Evolutionary conservation across 2,888 invertebrate genomes (phyloP), one percentile per base, ranked within the genome.

Genomic region (Frankliniella fusca): DNA sequence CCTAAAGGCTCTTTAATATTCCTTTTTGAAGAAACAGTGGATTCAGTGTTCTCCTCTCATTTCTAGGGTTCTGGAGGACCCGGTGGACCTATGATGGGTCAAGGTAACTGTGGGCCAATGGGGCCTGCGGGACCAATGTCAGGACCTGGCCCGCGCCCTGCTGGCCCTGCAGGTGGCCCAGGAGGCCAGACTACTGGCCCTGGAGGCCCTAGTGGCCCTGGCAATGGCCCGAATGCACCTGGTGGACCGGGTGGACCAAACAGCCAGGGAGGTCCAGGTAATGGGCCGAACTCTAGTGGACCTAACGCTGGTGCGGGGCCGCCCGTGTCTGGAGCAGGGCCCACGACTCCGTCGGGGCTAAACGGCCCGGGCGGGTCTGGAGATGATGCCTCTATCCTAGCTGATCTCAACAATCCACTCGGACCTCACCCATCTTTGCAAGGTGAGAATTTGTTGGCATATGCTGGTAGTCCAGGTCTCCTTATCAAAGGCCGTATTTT

Each of bases 261-360:
- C 12, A 23, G 23, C 23, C 70, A 70, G 27, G 23, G 70, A 23
- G 70, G 70, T 23, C 70, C 70, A 23, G 70, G 70, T 11, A 23
- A 23, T 23, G 70, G 70, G 7, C 70, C 70, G 70, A 0, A n/a
- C 70, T 23, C n/a, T n/a, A n/a, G n/a, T n/a, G 70, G 70, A 27
- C 70, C 27, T 12, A 76, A 76, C 70, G 61, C 61, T 5, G 61
- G 87, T 87, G 80, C 86, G 84, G 79, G 85, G 85, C 48, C 85
- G 90, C 81, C 90, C 90, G 84, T 91, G 91, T 86, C 91, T 91
- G 83, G 90, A 90, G 83, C 87, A 90, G 83, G 86, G 86, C 83
- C 70, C 23, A 27, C 70, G 8, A 76, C 23, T 12, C 27, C 70
- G 70, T 76, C 70, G 3, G 70, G 70, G 1, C 27, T 23, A 10